These are phyloP conservation scores for Bos taurus DNA, from an alignment of 2,113 vertebrate species.

Conservation along the genomic window ARS-UCD2.0 NC_037357.1:78599001-78599500, in stretches of 20 bases:
- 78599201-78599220: rapidly evolving
- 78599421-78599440: background rate
- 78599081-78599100: background rate
- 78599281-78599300: background rate
- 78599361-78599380: background rate
- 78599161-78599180: background rate
- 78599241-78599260: background rate
- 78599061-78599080: background rate
- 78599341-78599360: background rate
- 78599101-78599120: background rate
- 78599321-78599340: background rate
- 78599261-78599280: background rate
- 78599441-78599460: background rate
- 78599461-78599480: background rate
- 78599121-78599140: background rate
- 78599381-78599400: constrained; percentile 28
- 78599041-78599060: background rate
- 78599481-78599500: background rate
- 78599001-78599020: background rate
- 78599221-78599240: background rate
- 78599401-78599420: background rate
- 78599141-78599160: background rate
- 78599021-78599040: background rate
- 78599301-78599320: background rate
- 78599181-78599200: background rate